These are phyloP conservation scores for Metalampra italica DNA, from an alignment of 2,888 invertebrate genomes.

Conservation along the genomic window DNA sequence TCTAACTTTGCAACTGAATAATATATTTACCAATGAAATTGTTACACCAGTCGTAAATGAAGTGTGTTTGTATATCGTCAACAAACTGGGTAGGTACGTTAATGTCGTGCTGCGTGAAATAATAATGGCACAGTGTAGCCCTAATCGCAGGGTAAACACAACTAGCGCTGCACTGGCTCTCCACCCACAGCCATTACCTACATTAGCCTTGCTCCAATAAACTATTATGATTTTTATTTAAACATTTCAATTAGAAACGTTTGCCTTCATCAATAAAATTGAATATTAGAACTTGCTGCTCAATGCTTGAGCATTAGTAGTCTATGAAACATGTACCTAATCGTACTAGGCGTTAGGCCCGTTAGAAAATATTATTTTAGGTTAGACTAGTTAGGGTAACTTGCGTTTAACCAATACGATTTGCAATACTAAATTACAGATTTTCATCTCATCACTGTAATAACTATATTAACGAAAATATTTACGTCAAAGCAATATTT, in stretches of 20 bases:
- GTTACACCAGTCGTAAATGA: constrained; percentile 2
- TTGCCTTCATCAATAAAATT: not conserved
- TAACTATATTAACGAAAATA: too few species aligned
- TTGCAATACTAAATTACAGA: too few species aligned
- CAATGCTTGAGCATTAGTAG: too few species aligned
- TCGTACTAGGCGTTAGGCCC: too few species aligned
- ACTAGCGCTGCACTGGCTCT: not conserved
- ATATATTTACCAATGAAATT: not conserved
- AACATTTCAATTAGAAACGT: constrained; percentile 7
- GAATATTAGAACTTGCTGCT: too few species aligned
- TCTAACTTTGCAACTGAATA: not conserved
- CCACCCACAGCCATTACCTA: constrained; percentile 9
- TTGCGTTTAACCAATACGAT: too few species aligned
- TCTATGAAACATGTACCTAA: too few species aligned
- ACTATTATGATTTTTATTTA: constrained; percentile 15
- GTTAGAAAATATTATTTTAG: too few species aligned
- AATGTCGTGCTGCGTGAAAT: constrained; percentile 15
- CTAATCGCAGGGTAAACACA: constrained; percentile 18
- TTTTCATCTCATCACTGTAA: too few species aligned
- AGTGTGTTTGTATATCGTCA: constrained; percentile 16
- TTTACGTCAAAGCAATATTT: too few species aligned
- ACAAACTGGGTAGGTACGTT: constrained; percentile 10
- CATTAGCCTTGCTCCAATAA: constrained; percentile 13
- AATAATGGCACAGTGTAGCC: constrained; percentile 14
- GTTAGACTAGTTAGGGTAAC: too few species aligned